Base-by-base conservation (phyloP, 2,113 vertebrate genomes). In the Varanus salvator region DNA sequence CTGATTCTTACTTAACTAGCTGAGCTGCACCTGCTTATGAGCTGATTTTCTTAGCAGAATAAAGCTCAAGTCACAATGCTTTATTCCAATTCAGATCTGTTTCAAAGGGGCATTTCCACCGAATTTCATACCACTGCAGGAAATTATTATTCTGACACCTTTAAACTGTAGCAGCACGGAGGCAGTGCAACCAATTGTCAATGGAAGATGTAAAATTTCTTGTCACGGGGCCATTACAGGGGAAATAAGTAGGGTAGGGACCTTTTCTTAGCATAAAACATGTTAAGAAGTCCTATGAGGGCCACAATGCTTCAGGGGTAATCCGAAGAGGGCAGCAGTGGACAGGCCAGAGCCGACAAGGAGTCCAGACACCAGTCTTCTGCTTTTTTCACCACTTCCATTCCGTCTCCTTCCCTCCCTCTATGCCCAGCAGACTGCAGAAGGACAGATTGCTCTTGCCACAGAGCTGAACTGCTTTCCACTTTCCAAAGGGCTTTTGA, bases 121-220 rank as follows among this genome's bases (percentile, higher is more conserved):
- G 48, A 82, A 88, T 19, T 52, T 11, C 11, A 84, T 76, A 76
- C 71, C 84, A 71, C 31, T 25, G 6, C 54, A 76, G 52, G 72
- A 76, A 86, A 64, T 76, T 29, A 76, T 6, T 64, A 50, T 17
- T 60, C 48, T 86, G 72, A 71, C 27, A 21, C 38, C 66, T 75
- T 89, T 60, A 64, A 64, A 11, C 38, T 74, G 19, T 52, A 69
- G 77, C 31, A 38, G 80, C 19, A 80, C 80, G 72, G 60, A 54
- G 19, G 27, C 69, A 64, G 75, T n/a, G 38, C 11, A 89, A 75
- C 71, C 83, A 83, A 89, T 64, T 82, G 71, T 80, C n/a, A 48
- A 34, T 12, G 48, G 52, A 57, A 52, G 60, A 68, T 78, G 44
- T 66, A 52, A 87, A 88, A 77, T 52, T 23, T 54, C 31, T 82